Evolutionary conservation across 2,113 vertebrate species (phyloP), one percentile per base, ranked within the genome.

Genomic region (Corydoras sp.): DNA sequence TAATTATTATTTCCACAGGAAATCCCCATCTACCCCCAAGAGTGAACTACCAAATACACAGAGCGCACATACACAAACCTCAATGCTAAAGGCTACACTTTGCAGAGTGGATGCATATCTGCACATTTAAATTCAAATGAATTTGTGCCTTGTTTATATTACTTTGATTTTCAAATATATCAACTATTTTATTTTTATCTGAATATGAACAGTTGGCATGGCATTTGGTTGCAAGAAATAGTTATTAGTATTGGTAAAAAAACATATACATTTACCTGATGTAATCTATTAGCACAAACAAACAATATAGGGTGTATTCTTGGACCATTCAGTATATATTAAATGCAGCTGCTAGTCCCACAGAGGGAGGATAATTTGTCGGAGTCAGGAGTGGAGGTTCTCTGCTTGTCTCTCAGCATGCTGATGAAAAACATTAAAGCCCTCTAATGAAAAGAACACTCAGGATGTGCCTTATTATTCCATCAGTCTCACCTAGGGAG

Each of bases 381-480:
- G 84, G 84, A 85, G 88, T 92, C 89, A 81, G 85, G 88, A 89
- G 80, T 88, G 87, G 85, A 87, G 90, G 92, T 91, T 95, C 93
- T 92, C 93, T 92, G 90, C 93, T 92, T 58, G 51, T 94, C 89
- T 95, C 94, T 94, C 94, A 91, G 92, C 91, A 91, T 92, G 91
- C 92, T 92, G 94, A 96, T 93, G 92, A 94, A 95, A 93, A 92
- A 94, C 94, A 97, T 92, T 90, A 93, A 95, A 93, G 83, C 85
- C 89, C 81, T 81, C 82, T 97, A 98, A 99, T 97, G 95, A 97
- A 98, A 97, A 97, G 95, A 94, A 96, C 93, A 95, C 93, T 95
- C 92, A 91, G 95, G 95, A 97, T 97, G 95, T 93, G 91, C 94
- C 92, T 95, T 95, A 96, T 96, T 94, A 95, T 94, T 95, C 94